Evolutionary conservation across 1,140 invertebrate genomes (phyloP).

Genomic region (Zaprionus africanus): DNA sequence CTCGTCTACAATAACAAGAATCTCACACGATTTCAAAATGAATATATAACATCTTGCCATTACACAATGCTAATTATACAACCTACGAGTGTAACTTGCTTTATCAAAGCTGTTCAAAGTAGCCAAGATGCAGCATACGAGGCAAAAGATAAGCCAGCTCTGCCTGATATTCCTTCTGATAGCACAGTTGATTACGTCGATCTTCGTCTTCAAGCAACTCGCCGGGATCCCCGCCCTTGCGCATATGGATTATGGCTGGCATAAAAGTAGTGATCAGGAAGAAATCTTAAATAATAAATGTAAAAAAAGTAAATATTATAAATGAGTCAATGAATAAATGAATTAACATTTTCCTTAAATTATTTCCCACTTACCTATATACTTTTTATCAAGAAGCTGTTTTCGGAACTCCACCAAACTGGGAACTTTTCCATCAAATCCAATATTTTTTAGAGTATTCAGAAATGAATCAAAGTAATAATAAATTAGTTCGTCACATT

Average conservation of each 20-base stretch:
- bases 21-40: neutral
- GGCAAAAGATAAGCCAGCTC: neutral
- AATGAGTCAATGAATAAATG: neutral
- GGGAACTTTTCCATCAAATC: constrained; percentile 46
- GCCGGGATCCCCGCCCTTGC: neutral
- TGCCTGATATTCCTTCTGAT: constrained; percentile 7
- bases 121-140: constrained; percentile 9
- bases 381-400: constrained; percentile 42
- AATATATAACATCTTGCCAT: neutral
- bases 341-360: neutral
- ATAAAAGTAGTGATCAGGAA: constrained; percentile 28
- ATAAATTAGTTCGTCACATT: constrained; percentile 38
- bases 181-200: neutral
- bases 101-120: neutral
- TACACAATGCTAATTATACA: neutral
- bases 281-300: neutral
- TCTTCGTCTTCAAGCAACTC: neutral
- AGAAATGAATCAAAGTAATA: constrained; percentile 30
- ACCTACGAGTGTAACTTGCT: neutral
- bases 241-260: constrained; percentile 9
- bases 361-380: constrained; percentile 35
- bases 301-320: neutral
- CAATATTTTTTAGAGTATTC: constrained; percentile 50
- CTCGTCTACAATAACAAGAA: neutral
- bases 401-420: constrained; percentile 40